Evolutionary conservation across 2,888 invertebrate species (phyloP).

Genomic region (Creontiades dilutus): DNA sequence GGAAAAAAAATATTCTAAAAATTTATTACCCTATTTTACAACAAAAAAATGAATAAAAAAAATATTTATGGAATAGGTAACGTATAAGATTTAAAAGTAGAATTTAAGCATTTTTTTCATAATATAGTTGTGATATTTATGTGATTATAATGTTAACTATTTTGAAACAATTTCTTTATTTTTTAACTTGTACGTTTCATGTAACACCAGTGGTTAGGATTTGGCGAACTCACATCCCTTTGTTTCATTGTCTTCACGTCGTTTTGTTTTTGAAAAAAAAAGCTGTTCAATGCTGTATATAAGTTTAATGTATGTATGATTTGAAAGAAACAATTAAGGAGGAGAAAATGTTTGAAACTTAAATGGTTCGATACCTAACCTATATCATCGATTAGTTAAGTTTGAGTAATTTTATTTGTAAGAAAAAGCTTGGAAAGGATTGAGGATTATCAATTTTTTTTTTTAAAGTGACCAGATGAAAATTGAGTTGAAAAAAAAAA

Average conservation of each 20-base stretch:
- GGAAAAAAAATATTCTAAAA: conserved; percentile 42
- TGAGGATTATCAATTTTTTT: conserved; percentile 44
- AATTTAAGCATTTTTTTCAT: conserved; percentile 72
- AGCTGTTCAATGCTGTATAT: neutral
- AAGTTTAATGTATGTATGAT: conserved; percentile 15
- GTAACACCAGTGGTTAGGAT: neutral
- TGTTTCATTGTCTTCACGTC: conserved; percentile 19
- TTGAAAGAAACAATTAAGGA: neutral
- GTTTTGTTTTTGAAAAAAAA: conserved; percentile 9
- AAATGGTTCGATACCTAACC: neutral
- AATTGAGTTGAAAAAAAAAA: neutral
- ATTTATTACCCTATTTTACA: conserved; percentile 47
- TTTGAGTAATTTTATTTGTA: conserved; percentile 67
- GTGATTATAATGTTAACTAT: conserved; percentile 74
- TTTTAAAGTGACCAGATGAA: conserved; percentile 11
- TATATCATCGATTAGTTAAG: conserved; percentile 54
- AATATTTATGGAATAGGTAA: conserved; percentile 35
- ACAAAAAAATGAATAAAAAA: no score
- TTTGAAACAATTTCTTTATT: conserved; percentile 55
- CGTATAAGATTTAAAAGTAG: conserved; percentile 53
- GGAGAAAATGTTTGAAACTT: neutral
- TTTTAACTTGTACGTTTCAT: conserved; percentile 6
- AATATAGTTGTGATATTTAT: conserved; percentile 75
- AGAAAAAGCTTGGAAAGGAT: conserved; percentile 45
- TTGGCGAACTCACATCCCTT: neutral